phyloP scores from a whole-genome alignment of 2,113 vertebrate species.

The Microcebus ravelobensis region DNA sequence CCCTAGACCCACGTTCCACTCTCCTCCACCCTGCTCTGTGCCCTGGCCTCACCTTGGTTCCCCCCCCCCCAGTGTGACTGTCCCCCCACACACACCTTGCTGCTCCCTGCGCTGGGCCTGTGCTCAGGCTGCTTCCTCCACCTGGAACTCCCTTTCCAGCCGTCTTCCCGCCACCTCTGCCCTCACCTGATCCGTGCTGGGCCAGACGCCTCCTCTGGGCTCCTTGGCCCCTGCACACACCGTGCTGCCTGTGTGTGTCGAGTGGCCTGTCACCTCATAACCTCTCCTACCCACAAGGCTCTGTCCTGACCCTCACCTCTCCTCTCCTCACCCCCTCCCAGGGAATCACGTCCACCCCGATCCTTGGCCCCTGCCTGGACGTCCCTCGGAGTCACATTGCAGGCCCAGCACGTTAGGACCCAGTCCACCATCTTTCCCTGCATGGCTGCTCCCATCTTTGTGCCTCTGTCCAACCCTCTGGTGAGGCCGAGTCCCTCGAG shows the following conservation, averaged over 20 bases:
- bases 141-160: not conserved
- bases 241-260: rapidly evolving
- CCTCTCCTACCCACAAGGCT: not conserved
- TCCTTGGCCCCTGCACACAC: not conserved
- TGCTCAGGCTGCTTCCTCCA: not conserved
- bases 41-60: not conserved
- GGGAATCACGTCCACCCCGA: not conserved
- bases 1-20: rapidly evolving
- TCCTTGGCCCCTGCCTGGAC: not conserved
- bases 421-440: too few species aligned
- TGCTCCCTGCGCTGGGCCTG: not conserved
- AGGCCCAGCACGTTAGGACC: too few species aligned
- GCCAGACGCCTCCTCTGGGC: not conserved
- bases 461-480: too few species aligned
- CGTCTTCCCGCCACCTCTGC: not conserved
- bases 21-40: rapidly evolving
- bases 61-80: not conserved
- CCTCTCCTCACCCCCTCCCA: not conserved
- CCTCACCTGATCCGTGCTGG: not conserved
- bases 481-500: not conserved
- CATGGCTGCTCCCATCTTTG: too few species aligned
- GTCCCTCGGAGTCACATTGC: not conserved
- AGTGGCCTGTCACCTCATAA: not conserved
- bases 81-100: not conserved
- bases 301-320: not conserved